Base-by-base conservation (phyloP, 2,113 vertebrate genomes). In the Oreochromis aureus region DNA sequence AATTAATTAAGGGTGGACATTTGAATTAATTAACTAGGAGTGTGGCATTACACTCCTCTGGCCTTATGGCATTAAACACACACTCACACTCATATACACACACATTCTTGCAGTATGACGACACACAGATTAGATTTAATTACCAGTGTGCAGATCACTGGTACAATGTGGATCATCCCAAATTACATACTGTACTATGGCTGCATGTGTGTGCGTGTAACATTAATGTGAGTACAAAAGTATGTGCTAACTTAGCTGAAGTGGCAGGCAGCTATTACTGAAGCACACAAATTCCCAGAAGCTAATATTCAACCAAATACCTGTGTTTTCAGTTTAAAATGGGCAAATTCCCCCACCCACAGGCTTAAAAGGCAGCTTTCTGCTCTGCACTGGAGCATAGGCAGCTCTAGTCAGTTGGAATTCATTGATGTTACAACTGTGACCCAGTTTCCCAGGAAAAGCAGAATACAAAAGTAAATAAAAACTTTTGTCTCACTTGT, bases 1-100 rank as follows among this genome's bases (percentile, higher is more conserved):
- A 93, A 95, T 95, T 94, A 94, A 95, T 94, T 94, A 94, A 78
- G 48, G 85, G 36, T 84, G 92, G 93, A 93, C 90, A 93, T 95
- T 95, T 92, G 88, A 94, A 94, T 94, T 95, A 90, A 95, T 95
- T 94, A 96, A 86, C 91, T 86, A 81, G 85, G 81, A 91, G 87
- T 89, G 63, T 94, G 92, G 76, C 89, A 92, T 93, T 93, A 93
- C 55, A 81, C 93, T 82, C 83, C 48, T 84, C 80, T 88, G 89
- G 82, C 92, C 93, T 92, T 82, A 63, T 93, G 93, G 91, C 93
- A 92, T 95, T 91, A 88, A 92, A 87, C 86, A 89, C 81, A 71
- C 61, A 22, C 41, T 3, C 27, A 46, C 6, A 39, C 63, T 18
- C 15, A 34, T 58, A 53, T 56, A 54, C 5, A 89, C 80, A 90